These are phyloP conservation scores for Antennarius striatus DNA, from an alignment of 2,113 vertebrate species.

Conservation along the genomic window DNA sequence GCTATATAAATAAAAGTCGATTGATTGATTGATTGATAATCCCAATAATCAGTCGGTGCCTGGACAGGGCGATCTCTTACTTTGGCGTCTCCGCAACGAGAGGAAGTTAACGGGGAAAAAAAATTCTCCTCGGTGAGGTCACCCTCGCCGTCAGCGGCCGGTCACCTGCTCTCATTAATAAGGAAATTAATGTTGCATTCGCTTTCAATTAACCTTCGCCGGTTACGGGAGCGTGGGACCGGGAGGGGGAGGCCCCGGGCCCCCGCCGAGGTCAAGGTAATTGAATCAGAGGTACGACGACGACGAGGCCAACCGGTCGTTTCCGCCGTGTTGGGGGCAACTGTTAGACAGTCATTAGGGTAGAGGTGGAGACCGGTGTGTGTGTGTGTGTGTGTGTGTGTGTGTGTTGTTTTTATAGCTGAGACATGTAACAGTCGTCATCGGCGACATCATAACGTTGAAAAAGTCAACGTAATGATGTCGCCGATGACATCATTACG, in stretches of 20 bases:
- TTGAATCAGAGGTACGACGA: slow-evolving; percentile 78
- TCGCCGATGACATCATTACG: too few species aligned
- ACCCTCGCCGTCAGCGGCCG: slow-evolving; percentile 53
- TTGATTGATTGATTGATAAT: too few species aligned
- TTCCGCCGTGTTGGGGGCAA: slow-evolving; percentile 57
- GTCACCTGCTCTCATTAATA: slow-evolving; percentile 77
- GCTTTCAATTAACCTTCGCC: slow-evolving; percentile 84
- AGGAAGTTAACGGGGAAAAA: slow-evolving; percentile 2
- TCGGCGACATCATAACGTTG: slow-evolving; percentile 10
- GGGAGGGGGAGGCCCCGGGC: slow-evolving; percentile 68
- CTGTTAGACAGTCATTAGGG: slow-evolving; percentile 50
- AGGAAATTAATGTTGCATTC: slow-evolving; percentile 83
- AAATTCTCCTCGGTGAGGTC: slow-evolving; percentile 50
- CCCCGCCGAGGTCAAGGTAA: slow-evolving; percentile 79
- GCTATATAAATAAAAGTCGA: too few species aligned
- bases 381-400: slow-evolving; percentile 10
- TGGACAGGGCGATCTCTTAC: too few species aligned
- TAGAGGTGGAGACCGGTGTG: slow-evolving; percentile 41
- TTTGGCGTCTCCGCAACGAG: slow-evolving; percentile 10
- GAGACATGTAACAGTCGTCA: slow-evolving; percentile 32
- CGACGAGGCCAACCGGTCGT: slow-evolving; percentile 66
- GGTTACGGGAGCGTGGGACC: slow-evolving; percentile 68
- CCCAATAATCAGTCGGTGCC: too few species aligned
- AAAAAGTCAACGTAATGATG: too few species aligned
- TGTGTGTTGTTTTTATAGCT: too few species aligned